A percentile compares a stretch with the other conserved stretches of the same genome.
Conservation (phyloP, 1,140 invertebrate genomes). For the Oryctes rhinoceros region DNA sequence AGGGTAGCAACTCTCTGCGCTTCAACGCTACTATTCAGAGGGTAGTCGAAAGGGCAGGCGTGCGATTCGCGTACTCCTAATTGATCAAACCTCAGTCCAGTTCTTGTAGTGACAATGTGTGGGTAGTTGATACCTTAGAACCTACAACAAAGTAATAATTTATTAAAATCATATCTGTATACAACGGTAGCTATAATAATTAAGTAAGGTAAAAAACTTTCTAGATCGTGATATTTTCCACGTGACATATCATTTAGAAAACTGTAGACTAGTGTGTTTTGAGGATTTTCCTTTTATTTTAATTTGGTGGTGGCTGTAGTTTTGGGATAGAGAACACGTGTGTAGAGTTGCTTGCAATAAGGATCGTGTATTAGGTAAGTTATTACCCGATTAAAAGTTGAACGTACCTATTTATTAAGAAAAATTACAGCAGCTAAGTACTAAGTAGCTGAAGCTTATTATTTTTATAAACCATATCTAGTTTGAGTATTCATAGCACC, state of each 20-base stretch:
- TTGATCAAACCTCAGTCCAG: conserved; percentile 39
- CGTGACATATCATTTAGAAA: conserved; percentile 31
- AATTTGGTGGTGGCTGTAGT: conserved; percentile 27
- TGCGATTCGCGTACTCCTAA: conserved; percentile 38
- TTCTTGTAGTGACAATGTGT: conserved; percentile 38
- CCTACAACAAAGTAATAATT: neutral
- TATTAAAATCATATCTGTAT: conserved; percentile 15
- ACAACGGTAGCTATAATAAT: neutral
- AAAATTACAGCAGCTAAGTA: too few relatives aligned
- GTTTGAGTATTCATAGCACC: too few relatives aligned
- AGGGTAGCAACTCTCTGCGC: conserved; percentile 34
- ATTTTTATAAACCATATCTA: too few relatives aligned
- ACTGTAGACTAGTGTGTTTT: conserved; percentile 3
- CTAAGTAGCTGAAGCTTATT: too few relatives aligned
- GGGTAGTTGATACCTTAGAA: neutral
- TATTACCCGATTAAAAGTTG: neutral
- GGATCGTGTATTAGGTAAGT: neutral
- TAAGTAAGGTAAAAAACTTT: conserved; percentile 13
- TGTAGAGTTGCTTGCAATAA: neutral
- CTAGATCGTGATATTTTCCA: conserved; percentile 1
- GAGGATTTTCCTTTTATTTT: neutral
- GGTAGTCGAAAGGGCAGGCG: conserved; percentile 37
- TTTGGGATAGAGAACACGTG: neutral
- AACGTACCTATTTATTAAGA: too few relatives aligned
- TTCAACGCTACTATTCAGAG: conserved; percentile 32